A percentile compares a stretch with the other conserved stretches of the same genome.
These are phyloP conservation scores for Rugalucina vietnamica DNA, from an alignment of 2,888 invertebrate species.

Conservation along the genomic window DNA sequence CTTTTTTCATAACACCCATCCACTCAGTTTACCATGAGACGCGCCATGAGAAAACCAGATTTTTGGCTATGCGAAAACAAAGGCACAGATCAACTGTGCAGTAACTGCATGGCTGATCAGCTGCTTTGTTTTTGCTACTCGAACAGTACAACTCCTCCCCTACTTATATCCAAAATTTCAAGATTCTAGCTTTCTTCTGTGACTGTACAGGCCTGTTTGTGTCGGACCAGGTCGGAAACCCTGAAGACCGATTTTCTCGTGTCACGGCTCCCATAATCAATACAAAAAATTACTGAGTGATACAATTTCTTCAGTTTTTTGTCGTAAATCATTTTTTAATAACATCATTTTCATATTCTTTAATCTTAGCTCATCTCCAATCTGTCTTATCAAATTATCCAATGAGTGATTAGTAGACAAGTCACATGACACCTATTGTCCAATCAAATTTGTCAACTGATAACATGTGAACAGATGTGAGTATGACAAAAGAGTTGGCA, in stretches of 20 bases:
- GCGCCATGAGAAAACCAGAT: too few relatives aligned
- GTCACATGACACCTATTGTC: slow-evolving; percentile 11
- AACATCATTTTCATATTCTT: background rate
- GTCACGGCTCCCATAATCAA: background rate
- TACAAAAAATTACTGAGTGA: background rate
- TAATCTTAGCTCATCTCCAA: background rate
- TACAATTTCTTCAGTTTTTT: slow-evolving; percentile 10
- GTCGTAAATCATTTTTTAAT: slow-evolving; percentile 10
- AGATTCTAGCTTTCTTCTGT: too few relatives aligned
- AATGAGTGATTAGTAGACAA: slow-evolving; percentile 1
- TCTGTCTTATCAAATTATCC: slow-evolving; percentile 9
- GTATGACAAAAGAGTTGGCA: slow-evolving; percentile 6
- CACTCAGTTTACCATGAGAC: too few relatives aligned
- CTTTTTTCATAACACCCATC: slow-evolving; percentile 11
- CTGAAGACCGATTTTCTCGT: too few relatives aligned
- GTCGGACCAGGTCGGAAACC: too few relatives aligned
- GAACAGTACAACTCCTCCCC: too few relatives aligned
- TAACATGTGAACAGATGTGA: slow-evolving; percentile 13
- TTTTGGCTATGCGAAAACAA: too few relatives aligned
- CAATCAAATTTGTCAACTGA: slow-evolving; percentile 6
- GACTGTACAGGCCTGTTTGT: too few relatives aligned
- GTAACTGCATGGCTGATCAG: too few relatives aligned
- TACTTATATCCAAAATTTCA: too few relatives aligned
- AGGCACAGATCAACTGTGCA: too few relatives aligned
- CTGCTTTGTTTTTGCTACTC: too few relatives aligned